A percentile compares a stretch with the other conserved stretches of the same genome.
These are phyloP conservation scores for Syrrhaptes paradoxus DNA, from an alignment of 2,113 vertebrate genomes.

Conservation along the genomic window DNA sequence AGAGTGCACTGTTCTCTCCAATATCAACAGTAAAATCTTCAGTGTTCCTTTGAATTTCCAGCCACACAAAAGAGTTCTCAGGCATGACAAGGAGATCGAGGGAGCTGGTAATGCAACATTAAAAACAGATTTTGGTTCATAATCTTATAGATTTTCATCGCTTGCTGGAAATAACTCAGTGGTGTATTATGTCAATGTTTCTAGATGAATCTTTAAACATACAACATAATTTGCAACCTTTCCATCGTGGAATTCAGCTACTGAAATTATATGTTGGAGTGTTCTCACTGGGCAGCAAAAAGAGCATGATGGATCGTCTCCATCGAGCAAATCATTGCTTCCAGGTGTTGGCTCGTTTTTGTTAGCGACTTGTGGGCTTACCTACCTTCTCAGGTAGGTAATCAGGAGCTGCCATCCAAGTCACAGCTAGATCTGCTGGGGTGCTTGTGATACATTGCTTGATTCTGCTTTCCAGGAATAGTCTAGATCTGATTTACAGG, in stretches of 20 bases:
- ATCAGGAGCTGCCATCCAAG: constrained; percentile 16
- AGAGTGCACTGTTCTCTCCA: neutral
- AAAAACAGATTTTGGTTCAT: constrained; percentile 45
- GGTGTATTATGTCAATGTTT: neutral
- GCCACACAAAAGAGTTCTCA: neutral
- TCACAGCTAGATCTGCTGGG: neutral
- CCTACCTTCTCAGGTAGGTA: constrained; percentile 52
- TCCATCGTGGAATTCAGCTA: constrained; percentile 38
- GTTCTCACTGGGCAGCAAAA: constrained; percentile 50
- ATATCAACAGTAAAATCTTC: neutral
- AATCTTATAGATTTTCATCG: constrained; percentile 25
- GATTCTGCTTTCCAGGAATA: neutral
- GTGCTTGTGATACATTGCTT: neutral
- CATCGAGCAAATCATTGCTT: constrained; percentile 60
- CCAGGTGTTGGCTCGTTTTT: constrained; percentile 69
- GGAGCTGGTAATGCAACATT: neutral
- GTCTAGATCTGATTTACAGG: neutral
- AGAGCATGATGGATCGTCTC: constrained; percentile 63
- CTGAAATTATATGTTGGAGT: constrained; percentile 52
- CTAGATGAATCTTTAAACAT: constrained; percentile 53
- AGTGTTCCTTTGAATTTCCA: neutral
- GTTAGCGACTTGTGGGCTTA: constrained; percentile 19
- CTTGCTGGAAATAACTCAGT: constrained; percentile 58
- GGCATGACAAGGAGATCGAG: neutral
- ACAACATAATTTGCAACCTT: constrained; percentile 19